Percentiles rank a stretch among this genome's conserved stretches.
Conservation (phyloP, 2,888 invertebrate species). For the Metopia argyrocephala region DNA sequence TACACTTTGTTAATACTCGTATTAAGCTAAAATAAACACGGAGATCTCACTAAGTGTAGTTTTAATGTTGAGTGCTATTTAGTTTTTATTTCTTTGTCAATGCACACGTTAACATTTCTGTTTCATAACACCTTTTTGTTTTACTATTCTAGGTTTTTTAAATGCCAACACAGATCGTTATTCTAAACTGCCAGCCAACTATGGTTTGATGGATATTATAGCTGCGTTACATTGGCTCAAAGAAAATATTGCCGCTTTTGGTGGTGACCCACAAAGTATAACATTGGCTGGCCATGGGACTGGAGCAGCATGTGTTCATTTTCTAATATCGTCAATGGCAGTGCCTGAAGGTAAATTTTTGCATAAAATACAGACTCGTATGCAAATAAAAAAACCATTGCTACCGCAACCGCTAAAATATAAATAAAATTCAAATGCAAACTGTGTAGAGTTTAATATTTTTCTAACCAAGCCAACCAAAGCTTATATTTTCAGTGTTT, state of each 20-base stretch:
- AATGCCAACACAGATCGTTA: conserved; percentile 93
- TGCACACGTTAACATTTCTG: neutral
- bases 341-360: conserved; percentile 90
- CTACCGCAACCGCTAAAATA: conserved; percentile 18
- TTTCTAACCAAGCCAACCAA: neutral
- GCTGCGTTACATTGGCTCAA: conserved; percentile 97
- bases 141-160: conserved; percentile 84
- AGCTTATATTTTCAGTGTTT: neutral
- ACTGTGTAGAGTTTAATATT: neutral
- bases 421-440: conserved; percentile 24
- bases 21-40: no score
- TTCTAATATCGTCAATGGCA: conserved; percentile 94
- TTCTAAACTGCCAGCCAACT: conserved; percentile 93
- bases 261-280: conserved; percentile 95
- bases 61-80: no score
- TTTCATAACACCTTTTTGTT: neutral
- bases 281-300: conserved; percentile 97
- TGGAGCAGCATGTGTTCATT: conserved; percentile 97
- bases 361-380: neutral
- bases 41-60: no score
- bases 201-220: conserved; percentile 98
- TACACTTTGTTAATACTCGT: no score
- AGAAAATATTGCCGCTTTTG: conserved; percentile 96
- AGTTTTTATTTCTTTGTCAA: no score
- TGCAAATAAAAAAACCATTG: neutral